Percentiles rank a stretch among this genome's conserved stretches.
phyloP scores from a whole-genome alignment of 2,888 invertebrate species.

The Ormyrus thymus region DNA sequence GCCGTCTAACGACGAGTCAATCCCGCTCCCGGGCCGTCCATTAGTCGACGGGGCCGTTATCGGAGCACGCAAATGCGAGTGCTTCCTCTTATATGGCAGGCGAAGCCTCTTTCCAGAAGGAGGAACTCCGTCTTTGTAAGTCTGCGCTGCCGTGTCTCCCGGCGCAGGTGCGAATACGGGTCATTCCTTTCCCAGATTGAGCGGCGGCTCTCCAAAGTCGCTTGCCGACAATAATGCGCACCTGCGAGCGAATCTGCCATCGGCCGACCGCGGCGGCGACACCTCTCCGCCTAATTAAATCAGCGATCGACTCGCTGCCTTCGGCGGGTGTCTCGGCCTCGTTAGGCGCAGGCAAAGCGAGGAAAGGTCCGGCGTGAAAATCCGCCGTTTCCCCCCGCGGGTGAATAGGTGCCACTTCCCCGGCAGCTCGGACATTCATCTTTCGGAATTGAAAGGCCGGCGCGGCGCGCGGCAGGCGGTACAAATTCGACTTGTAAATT shows the following conservation, averaged over 20 bases:
- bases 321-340: too few relatives aligned
- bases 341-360: too few relatives aligned
- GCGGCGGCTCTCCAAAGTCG: slow-evolving; percentile 10
- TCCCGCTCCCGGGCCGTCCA: neutral
- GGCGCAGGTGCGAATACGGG: slow-evolving; percentile 70
- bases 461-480: neutral
- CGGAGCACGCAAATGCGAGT: neutral
- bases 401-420: neutral
- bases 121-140: slow-evolving; percentile 40
- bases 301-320: neutral
- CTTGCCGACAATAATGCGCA: neutral
- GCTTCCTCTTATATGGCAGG: slow-evolving; percentile 29
- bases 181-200: slow-evolving; percentile 68
- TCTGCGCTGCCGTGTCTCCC: slow-evolving; percentile 57
- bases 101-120: slow-evolving; percentile 32
- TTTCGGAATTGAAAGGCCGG: neutral
- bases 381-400: too few relatives aligned
- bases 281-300: neutral
- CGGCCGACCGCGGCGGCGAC: neutral
- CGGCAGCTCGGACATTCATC: neutral
- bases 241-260: slow-evolving; percentile 10
- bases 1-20: slow-evolving; percentile 5
- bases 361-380: too few relatives aligned
- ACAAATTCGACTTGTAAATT: slow-evolving; percentile 19
- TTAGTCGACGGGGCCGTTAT: slow-evolving; percentile 27